A percentile compares a stretch with the other conserved stretches of the same genome.
Evolutionary conservation across 2,797 vertebrate genomes (phyloP).

Genomic region (Pelobates cultripes): DNA sequence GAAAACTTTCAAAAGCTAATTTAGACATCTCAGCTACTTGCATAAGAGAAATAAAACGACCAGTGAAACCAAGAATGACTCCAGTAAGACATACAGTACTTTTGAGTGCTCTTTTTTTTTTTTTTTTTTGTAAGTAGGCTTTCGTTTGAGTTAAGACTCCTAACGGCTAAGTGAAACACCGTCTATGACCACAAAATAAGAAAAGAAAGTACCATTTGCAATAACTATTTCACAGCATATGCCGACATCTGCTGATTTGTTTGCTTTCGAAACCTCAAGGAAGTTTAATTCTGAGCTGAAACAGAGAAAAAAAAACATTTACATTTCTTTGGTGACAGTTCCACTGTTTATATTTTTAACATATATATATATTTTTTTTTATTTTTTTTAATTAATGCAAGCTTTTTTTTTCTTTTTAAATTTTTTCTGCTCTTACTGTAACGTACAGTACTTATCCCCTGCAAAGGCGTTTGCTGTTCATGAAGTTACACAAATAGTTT

Average conservation of each 20-base stretch:
- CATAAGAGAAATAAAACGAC: slow-evolving; percentile 80
- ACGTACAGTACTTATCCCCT: too few species aligned
- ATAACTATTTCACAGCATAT: slow-evolving; percentile 62
- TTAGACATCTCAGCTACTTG: slow-evolving; percentile 72
- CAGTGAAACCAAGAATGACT: slow-evolving; percentile 79
- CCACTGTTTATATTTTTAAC: too few species aligned
- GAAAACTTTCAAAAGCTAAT: slow-evolving; percentile 82
- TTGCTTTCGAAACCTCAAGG: slow-evolving; percentile 63
- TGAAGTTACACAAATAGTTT: too few species aligned
- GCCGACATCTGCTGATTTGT: slow-evolving; percentile 61
- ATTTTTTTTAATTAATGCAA: too few species aligned
- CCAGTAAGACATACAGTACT: slow-evolving; percentile 70
- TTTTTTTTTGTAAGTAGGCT: slow-evolving; percentile 60
- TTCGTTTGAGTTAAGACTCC: slow-evolving; percentile 68
- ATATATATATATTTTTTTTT: too few species aligned
- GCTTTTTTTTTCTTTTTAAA: too few species aligned
- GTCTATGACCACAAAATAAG: slow-evolving; percentile 72
- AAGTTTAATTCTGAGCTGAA: slow-evolving; percentile 60
- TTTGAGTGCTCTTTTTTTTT: slow-evolving; percentile 68
- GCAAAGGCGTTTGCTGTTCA: too few species aligned
- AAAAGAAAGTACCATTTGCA: slow-evolving; percentile 78
- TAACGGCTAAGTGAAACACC: slow-evolving; percentile 69
- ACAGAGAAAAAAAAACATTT: slow-evolving; percentile 43
- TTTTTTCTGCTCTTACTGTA: too few species aligned
- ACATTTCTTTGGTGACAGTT: slow-evolving; percentile 27